Evolutionary conservation across 2,797 vertebrate species (phyloP), one percentile per base, ranked within the genome.

Genomic region (Merluccius polli): DNA sequence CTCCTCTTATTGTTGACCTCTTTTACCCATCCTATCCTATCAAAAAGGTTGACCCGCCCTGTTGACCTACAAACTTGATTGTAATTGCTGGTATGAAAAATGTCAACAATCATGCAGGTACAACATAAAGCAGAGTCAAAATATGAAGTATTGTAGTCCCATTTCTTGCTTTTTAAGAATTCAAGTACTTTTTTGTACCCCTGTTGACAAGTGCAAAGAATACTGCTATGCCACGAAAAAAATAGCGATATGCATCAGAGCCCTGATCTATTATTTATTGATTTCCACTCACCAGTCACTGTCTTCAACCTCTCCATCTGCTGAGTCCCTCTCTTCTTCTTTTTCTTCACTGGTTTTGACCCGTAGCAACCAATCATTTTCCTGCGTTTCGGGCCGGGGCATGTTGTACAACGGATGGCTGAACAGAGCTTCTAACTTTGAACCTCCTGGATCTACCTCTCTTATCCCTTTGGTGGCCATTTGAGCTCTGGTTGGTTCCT

Each of bases 291-390:
- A 92, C 91, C 91, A 88, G 21, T 87, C 73, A 75, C 86, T 87
- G 32, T 89, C 87, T 73, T n/a, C 18, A 33, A 2, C 1, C 72
- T 73, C 72, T 11, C 27, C 31, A 3, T 65, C 38, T 18, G 18
- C 81, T 12, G 59, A 12, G 0, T 3, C 44, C 15, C 80, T 72
- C 11, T 63, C 88, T 38, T 1, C 87, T 30, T 83, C 77, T 0
- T 73, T 86, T 67, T 82, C 86, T 82, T 84, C 90, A 73, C 86
- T 77, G 24, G 86, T 77, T 74, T 93, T 95, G 77, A 95, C 29
- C 0, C 82, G 87, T 75, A 96, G 92, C 48, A 97, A 91, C 86
- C 93, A 93, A 78, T 97, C 95, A 4, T 94, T 92, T 21, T 95
- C 91, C 0, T 77, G 86, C 72, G 92, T 83, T 31, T 82, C 72